Base-by-base conservation (phyloP, 2,888 invertebrate species). In the Amphimallon solstitiale region DNA sequence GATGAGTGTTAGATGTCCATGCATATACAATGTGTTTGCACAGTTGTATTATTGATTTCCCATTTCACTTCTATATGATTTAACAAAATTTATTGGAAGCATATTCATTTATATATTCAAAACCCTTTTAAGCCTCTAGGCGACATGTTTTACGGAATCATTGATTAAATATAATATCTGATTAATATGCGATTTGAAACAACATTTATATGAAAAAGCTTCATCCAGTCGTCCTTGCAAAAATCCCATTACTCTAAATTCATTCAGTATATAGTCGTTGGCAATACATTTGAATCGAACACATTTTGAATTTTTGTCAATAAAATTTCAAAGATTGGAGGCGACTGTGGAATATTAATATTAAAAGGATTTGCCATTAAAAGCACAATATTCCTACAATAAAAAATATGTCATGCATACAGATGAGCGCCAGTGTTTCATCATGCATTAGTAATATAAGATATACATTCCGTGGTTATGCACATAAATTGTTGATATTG, bases 381-480 rank as follows among this genome's bases (percentile, higher is more conserved):
- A 70, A 63, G 52, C 52, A 17, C 52, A 35, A 60, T 46, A 66
- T 74, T 73, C 67, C 74, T 71, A 72, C 71, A 68, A 71, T 68
- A 75, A 74, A 74, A 76, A 73, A 73, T 75, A 75, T 73, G 70
- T 74, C 72, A 76, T 76, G 75, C 76, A 76, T 76, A 75, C 74
- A 72, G 74, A 76, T 74, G 76, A 74, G 66, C 9, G 5, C 10
- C 21, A 46, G 17, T 19, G 37, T 37, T 17, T 10, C 37, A 14
- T 12, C 23, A 23, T 56, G 40, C 23, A 56, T 56, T 56, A 56
- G 35, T 23, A n/a, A 23, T 14, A 23, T 21, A 38, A 52, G 15
- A 52, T 34, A 35, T 29, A 29, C 29, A 52, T 35, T 35, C 29
- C 37, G 37, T 10, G 21, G 19, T 56, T 40, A 14, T 56, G 54